Evolutionary conservation across 2,113 vertebrate genomes (phyloP).

Genomic region (Myotis davidii): DNA sequence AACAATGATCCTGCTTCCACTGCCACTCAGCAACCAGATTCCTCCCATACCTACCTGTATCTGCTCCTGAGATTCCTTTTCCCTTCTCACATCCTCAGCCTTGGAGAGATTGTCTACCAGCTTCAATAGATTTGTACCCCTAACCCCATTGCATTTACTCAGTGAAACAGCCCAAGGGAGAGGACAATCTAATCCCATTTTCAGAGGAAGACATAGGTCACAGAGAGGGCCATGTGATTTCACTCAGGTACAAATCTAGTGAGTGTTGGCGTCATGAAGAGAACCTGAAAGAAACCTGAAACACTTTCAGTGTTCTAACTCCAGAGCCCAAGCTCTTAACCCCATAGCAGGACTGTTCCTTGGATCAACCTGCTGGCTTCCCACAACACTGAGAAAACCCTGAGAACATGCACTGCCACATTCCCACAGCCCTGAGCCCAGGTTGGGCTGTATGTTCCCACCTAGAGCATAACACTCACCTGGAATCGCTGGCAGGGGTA

Average conservation of each 20-base stretch:
- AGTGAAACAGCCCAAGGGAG: not conserved
- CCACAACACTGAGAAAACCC: not conserved
- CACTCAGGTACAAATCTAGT: not conserved
- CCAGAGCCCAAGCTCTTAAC: not conserved
- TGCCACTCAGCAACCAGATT: not conserved
- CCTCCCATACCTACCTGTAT: not conserved
- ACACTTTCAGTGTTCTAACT: not conserved
- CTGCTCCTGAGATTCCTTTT: not conserved
- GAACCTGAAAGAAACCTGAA: not conserved
- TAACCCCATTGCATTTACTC: not conserved
- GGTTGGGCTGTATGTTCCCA: not conserved
- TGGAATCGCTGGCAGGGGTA: slow-evolving; percentile 85
- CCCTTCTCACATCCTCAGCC: not conserved
- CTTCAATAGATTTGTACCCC: not conserved
- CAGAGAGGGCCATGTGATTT: not conserved
- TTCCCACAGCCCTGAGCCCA: not conserved
- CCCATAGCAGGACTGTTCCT: not conserved
- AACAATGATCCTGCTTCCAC: not conserved
- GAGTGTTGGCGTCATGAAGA: not conserved
- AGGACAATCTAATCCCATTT: not conserved
- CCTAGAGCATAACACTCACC: not conserved
- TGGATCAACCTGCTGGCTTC: not conserved
- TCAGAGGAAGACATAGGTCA: not conserved
- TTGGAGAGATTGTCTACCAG: not conserved
- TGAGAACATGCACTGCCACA: not conserved